A percentile compares a stretch with the other conserved stretches of the same genome.
Evolutionary conservation across 64 coral and sea anemone genomes (phyloP).

Genomic region (Trachythela sp.): DNA sequence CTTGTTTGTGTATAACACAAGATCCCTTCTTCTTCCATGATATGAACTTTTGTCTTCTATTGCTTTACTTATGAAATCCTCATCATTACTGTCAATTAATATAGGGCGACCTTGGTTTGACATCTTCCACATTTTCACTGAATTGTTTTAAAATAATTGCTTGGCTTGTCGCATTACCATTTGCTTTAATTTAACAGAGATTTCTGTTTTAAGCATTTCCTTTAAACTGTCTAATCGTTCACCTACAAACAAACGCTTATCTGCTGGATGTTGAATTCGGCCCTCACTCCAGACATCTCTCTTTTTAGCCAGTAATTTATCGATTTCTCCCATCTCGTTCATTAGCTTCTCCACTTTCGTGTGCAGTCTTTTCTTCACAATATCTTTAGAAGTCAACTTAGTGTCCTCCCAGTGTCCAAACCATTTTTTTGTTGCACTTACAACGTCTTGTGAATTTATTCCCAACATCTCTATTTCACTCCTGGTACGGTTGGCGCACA

Average conservation of each 20-base stretch:
- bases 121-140: conserved; percentile 28
- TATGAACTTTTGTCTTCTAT: not conserved
- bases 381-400: too few relatives aligned
- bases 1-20: not conserved
- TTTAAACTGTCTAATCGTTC: conserved; percentile 38
- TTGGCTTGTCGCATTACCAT: conserved; percentile 36
- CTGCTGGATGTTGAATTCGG: too few relatives aligned
- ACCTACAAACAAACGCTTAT: not conserved
- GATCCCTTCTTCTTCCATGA: not conserved
- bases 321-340: too few relatives aligned
- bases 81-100: not conserved
- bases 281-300: too few relatives aligned
- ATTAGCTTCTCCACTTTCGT: too few relatives aligned
- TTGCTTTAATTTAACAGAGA: not conserved
- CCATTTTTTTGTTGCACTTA: too few relatives aligned
- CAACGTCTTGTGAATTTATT: too few relatives aligned
- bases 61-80: not conserved
- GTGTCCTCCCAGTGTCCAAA: too few relatives aligned
- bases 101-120: not conserved
- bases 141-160: conserved; percentile 39
- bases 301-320: too few relatives aligned
- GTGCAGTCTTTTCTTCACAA: too few relatives aligned
- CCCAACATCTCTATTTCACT: too few relatives aligned
- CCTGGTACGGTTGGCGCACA: too few relatives aligned
- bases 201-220: conserved; percentile 30